These are phyloP conservation scores for Machimus atricapillus DNA, from an alignment of 2,888 invertebrate genomes.

Conservation along the genomic window DNA sequence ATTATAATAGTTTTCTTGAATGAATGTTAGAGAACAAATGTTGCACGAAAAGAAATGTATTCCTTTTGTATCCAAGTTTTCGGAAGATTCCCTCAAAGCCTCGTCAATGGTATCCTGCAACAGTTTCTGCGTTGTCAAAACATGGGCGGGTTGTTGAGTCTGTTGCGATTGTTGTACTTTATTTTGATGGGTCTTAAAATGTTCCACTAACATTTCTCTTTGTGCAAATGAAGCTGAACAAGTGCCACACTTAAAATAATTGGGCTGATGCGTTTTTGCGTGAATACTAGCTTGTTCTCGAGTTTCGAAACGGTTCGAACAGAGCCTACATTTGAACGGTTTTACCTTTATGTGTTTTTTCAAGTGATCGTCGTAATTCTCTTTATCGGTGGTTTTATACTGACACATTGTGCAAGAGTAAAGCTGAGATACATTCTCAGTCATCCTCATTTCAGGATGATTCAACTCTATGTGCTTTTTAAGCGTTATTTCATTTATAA, in stretches of 20 bases:
- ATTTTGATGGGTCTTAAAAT: constrained; percentile 61
- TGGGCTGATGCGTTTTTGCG: constrained; percentile 62
- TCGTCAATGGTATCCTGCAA: constrained; percentile 63
- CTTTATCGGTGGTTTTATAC: constrained; percentile 60
- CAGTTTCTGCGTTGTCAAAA: constrained; percentile 58
- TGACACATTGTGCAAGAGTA: constrained; percentile 61
- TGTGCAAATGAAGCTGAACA: constrained; percentile 61
- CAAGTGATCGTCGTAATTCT: constrained; percentile 60
- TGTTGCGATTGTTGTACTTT: constrained; percentile 49
- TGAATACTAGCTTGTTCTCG: constrained; percentile 61
- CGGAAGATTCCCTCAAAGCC: constrained; percentile 60
- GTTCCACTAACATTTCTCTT: constrained; percentile 60
- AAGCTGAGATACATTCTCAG: constrained; percentile 49
- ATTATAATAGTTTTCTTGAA: constrained; percentile 62
- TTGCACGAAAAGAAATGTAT: constrained; percentile 63
- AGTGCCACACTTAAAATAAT: constrained; percentile 61
- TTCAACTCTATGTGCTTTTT: constrained; percentile 62
- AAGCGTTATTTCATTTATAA: constrained; percentile 58
- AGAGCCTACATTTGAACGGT: constrained; percentile 63
- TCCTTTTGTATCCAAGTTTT: constrained; percentile 51
- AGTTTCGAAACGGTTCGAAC: constrained; percentile 61
- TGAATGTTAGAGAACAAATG: constrained; percentile 62
- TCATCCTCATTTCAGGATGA: constrained; percentile 51
- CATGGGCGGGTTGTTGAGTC: constrained; percentile 43
- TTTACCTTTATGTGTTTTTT: constrained; percentile 61